phyloP scores from a whole-genome alignment of 2,113 vertebrate genomes.

The Periophthalmus modestus region DNA sequence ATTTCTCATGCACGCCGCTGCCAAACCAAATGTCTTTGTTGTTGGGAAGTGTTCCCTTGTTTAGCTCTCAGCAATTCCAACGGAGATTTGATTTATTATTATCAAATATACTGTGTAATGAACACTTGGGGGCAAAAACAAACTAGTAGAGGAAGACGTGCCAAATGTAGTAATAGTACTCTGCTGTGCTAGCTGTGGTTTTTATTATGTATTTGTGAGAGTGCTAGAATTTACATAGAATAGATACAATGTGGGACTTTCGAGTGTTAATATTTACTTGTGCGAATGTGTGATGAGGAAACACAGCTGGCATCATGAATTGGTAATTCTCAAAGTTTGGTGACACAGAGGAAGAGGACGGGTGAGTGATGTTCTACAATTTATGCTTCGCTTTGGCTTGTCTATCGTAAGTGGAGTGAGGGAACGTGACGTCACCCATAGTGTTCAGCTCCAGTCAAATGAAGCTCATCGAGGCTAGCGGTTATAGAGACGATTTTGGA shows the following conservation, averaged over 20 bases:
- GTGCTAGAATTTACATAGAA: not conserved
- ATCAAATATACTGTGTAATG: slow-evolving; percentile 32
- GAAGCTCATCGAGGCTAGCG: too few relatives aligned
- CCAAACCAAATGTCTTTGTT: slow-evolving; percentile 73
- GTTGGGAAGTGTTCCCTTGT: slow-evolving; percentile 56
- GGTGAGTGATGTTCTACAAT: not conserved
- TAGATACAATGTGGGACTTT: not conserved
- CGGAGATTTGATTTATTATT: slow-evolving; percentile 53
- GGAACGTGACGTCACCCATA: too few relatives aligned
- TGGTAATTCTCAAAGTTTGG: not conserved
- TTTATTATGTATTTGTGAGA: not conserved
- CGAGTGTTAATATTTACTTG: not conserved
- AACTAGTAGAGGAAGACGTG: slow-evolving; percentile 20
- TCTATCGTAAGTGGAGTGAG: too few relatives aligned
- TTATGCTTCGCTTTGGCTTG: too few relatives aligned
- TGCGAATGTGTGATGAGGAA: not conserved
- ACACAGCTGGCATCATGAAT: slow-evolving; percentile 6
- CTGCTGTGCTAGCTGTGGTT: not conserved
- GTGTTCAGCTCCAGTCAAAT: too few relatives aligned
- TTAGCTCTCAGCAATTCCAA: slow-evolving; percentile 44
- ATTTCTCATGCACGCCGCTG: slow-evolving; percentile 60
- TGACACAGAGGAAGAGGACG: slow-evolving; percentile 14
- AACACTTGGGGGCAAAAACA: slow-evolving; percentile 37
- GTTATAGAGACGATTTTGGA: too few relatives aligned
- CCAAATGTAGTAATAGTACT: slow-evolving; percentile 5